phyloP scores from a whole-genome alignment of 2,888 invertebrate genomes.

The Lamproptera curius region DNA sequence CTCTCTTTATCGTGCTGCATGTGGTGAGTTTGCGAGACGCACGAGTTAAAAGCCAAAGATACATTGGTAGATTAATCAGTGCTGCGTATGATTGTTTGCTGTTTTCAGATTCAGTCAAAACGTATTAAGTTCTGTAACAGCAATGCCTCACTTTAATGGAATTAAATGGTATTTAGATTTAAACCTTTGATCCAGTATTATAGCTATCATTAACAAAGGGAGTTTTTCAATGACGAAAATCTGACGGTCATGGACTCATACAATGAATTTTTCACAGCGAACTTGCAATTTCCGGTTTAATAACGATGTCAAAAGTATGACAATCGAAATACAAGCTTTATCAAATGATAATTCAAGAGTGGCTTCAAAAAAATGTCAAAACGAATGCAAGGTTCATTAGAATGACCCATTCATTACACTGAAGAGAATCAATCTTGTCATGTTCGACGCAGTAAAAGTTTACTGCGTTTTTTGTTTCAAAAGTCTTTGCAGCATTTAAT shows the following conservation, averaged over 20 bases:
- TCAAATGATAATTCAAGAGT: no score
- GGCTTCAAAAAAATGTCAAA: neutral
- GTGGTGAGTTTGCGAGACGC: conserved; percentile 4
- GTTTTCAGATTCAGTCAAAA: conserved; percentile 19
- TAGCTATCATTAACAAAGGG: conserved; percentile 18
- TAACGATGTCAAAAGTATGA: no score
- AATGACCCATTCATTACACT: conserved; percentile 17
- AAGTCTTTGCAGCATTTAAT: conserved; percentile 21
- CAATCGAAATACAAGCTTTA: no score
- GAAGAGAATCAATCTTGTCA: no score
- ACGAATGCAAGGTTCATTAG: neutral
- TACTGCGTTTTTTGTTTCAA: conserved; percentile 19
- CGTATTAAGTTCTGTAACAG: conserved; percentile 21
- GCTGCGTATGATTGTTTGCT: conserved; percentile 12
- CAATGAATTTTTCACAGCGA: conserved; percentile 17
- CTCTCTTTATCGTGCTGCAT: conserved; percentile 23
- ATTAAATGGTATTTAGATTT: conserved; percentile 23
- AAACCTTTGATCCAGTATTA: conserved; percentile 21
- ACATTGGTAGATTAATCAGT: neutral
- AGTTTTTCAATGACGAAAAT: conserved; percentile 19
- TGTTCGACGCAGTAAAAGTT: conserved; percentile 12
- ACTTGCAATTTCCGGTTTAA: no score
- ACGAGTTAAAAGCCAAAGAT: conserved; percentile 8
- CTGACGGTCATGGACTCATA: conserved; percentile 14
- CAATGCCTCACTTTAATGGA: conserved; percentile 24